Base-by-base conservation (phyloP, 2,888 invertebrate species). In the Branchellion lobata region DNA sequence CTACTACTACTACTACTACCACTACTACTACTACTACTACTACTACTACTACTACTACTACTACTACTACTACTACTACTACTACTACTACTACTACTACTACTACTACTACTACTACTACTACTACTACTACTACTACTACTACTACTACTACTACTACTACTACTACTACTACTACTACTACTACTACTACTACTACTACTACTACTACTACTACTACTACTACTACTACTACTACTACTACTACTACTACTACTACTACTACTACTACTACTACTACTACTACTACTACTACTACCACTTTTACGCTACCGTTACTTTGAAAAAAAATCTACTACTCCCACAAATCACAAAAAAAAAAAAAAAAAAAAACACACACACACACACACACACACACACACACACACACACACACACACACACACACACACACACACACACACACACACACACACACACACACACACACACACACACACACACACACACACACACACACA, bases 1-100 rank as follows among this genome's bases (percentile, higher is more conserved):
- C 53, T 53, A 53, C 53, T 53, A 53, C 53, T 53, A 53, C 53
- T 53, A 53, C 53, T 53, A 53, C 53, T 53, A 53, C 53, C n/a
- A 53, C 53, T 53, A 53, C 53, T 53, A 53, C 53, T 53, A 53
- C 53, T 53, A 53, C 53, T 53, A 53, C 53, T 53, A 53, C 53
- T 53, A 53, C 53, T 53, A 53, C 53, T 53, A 53, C 53, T 53
- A 53, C 53, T 53, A 53, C 53, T 53, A 53, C 53, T n/a, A n/a
- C 21, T 51, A 51, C 21, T 18, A 51, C 51, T 51, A 51, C 21
- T 18, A 51, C 51, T 51, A 18, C 21, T 18, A 51, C 21, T 18
- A 51, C 21, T 18, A 51, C 51, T 18, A 51, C 21, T 51, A 14
- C 21, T 18, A 51, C 14, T 18, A 14, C 51, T 51, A 18, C 51